phyloP scores from a whole-genome alignment of 2,797 vertebrate genomes.

The Pipistrellus pipistrellus region DNA sequence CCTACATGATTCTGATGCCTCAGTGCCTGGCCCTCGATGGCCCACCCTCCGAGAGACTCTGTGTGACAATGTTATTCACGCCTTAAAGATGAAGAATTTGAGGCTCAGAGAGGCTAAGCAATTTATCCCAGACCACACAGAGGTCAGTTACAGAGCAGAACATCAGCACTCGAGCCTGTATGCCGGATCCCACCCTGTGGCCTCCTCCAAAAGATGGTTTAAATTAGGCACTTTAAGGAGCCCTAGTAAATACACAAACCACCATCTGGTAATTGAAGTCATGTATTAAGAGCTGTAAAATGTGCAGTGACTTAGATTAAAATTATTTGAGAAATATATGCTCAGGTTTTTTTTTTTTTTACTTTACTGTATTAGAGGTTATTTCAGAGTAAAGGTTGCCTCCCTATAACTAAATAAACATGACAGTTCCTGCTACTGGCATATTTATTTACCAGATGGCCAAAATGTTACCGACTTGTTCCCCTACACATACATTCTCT shows the following conservation, averaged over 20 bases:
- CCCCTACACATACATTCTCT: conserved; percentile 65
- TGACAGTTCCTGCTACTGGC: conserved; percentile 58
- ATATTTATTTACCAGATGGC: conserved; percentile 72
- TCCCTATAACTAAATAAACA: conserved; percentile 51
- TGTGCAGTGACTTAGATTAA: conserved; percentile 17
- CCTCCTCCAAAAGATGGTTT: not conserved
- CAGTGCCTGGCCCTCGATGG: not conserved
- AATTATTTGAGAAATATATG: conserved; percentile 57
- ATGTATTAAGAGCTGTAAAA: conserved; percentile 16
- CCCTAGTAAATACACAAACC: conserved; percentile 32
- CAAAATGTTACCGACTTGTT: conserved; percentile 62
- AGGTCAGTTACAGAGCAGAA: not conserved
- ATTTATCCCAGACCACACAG: not conserved
- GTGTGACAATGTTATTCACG: not conserved
- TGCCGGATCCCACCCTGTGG: not conserved
- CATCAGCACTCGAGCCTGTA: fast-evolving
- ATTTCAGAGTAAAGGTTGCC: conserved; percentile 53
- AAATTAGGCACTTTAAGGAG: not conserved
- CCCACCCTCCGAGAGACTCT: not conserved
- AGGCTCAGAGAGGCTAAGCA: not conserved
- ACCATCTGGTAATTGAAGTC: not conserved
- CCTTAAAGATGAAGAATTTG: not conserved
- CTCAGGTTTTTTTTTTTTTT: not conserved
- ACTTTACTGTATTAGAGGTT: conserved; percentile 26
- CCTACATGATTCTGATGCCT: not conserved